phyloP scores from a whole-genome alignment of 1,140 invertebrate genomes.

The Danaus plexippus region DNA sequence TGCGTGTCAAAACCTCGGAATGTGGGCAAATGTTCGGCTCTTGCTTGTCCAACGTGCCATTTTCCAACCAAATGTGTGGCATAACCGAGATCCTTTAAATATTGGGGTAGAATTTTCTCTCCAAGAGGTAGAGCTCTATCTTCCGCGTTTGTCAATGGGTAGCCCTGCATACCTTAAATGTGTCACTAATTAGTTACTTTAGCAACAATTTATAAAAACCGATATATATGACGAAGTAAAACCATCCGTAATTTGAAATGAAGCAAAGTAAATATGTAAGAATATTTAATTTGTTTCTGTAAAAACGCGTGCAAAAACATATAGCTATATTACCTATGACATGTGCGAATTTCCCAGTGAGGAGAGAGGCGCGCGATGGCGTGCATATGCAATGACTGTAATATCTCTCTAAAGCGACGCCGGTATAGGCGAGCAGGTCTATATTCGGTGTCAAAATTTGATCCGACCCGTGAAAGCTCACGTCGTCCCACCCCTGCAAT shows the following conservation, averaged over 20 bases:
- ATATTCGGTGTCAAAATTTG: slow-evolving; percentile 90
- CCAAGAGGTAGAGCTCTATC: slow-evolving; percentile 55
- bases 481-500: slow-evolving; percentile 89
- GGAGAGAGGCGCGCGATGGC: slow-evolving; percentile 81
- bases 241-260: background rate
- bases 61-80: slow-evolving; percentile 90
- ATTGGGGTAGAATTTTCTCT: slow-evolving; percentile 82
- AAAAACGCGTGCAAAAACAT: background rate
- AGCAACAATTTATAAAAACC: no score
- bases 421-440: slow-evolving; percentile 84
- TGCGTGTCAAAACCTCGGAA: slow-evolving; percentile 88
- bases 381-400: slow-evolving; percentile 84
- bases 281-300: slow-evolving; percentile 5
- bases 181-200: background rate
- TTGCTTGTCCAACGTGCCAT: slow-evolving; percentile 87
- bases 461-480: slow-evolving; percentile 88
- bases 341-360: slow-evolving; percentile 88
- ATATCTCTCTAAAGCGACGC: slow-evolving; percentile 76
- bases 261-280: background rate
- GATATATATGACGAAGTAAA: no score
- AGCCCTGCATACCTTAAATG: slow-evolving; percentile 57
- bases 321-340: slow-evolving; percentile 73
- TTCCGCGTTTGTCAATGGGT: slow-evolving; percentile 51
- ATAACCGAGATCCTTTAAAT: slow-evolving; percentile 84
- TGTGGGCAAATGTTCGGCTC: slow-evolving; percentile 82